These are phyloP conservation scores for Spheniscus mendiculus DNA, from an alignment of 2,113 vertebrate species.

Conservation along the genomic window DNA sequence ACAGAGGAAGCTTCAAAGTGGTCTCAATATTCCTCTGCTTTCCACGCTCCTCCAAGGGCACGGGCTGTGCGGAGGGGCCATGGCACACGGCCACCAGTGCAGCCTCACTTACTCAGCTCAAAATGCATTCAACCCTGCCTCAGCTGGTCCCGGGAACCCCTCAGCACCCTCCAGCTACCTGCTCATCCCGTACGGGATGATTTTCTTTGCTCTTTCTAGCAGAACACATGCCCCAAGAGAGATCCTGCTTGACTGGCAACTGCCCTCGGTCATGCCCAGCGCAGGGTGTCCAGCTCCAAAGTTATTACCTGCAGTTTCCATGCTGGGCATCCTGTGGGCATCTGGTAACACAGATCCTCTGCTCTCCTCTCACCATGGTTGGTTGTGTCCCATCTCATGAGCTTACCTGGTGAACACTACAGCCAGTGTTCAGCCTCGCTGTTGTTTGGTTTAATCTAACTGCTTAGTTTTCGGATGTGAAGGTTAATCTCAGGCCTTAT, in stretches of 20 bases:
- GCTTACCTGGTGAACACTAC: background rate
- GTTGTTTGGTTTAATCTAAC: background rate
- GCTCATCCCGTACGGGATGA: fast-evolving
- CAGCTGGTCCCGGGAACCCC: background rate
- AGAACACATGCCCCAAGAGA: background rate
- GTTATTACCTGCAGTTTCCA: too few relatives aligned
- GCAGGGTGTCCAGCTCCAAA: background rate
- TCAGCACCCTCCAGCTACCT: background rate
- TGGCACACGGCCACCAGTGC: background rate
- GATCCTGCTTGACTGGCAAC: background rate
- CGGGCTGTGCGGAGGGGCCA: fast-evolving
- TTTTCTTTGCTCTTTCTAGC: background rate
- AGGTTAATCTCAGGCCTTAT: background rate
- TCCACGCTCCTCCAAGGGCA: background rate
- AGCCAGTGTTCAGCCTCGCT: background rate
- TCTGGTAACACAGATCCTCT: background rate
- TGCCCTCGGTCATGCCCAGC: background rate
- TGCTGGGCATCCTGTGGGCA: background rate
- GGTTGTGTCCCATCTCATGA: background rate
- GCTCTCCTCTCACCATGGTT: background rate
- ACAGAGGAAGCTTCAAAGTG: background rate
- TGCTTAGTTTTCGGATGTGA: background rate
- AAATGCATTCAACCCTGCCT: background rate
- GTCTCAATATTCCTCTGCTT: background rate
- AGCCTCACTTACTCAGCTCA: background rate